These are phyloP conservation scores for Actias luna DNA, from an alignment of 2,888 invertebrate species.

Conservation along the genomic window DNA sequence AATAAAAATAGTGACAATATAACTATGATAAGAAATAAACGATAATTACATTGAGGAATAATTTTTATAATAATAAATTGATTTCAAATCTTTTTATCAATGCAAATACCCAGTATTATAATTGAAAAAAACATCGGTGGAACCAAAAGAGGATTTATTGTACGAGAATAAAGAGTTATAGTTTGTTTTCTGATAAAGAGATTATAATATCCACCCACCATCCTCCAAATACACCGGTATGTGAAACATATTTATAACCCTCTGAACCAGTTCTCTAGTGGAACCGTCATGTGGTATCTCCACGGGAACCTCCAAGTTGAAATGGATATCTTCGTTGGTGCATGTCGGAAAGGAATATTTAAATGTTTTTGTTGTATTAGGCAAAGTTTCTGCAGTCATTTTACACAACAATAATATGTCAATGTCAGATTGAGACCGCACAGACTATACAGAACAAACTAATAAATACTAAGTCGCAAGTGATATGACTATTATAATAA, in stretches of 20 bases:
- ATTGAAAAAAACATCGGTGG: too few relatives aligned
- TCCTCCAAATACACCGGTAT: constrained; percentile 86
- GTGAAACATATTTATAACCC: constrained; percentile 85
- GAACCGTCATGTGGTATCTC: constrained; percentile 83
- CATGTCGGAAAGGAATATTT: constrained; percentile 82
- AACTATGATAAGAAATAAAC: too few relatives aligned
- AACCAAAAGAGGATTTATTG: background rate
- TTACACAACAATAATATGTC: constrained; percentile 21
- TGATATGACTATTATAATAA: too few relatives aligned
- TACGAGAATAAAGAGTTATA: background rate
- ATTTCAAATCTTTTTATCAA: too few relatives aligned
- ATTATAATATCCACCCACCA: constrained; percentile 58
- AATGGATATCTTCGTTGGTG: constrained; percentile 76
- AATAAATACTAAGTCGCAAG: too few relatives aligned
- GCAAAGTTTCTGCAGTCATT: constrained; percentile 59
- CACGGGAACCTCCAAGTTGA: constrained; percentile 83
- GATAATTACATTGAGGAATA: too few relatives aligned
- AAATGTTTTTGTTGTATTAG: constrained; percentile 60
- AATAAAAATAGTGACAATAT: too few relatives aligned
- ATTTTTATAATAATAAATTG: too few relatives aligned
- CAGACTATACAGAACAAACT: too few relatives aligned
- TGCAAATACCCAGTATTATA: too few relatives aligned
- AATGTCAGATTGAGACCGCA: background rate
- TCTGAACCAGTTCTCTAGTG: constrained; percentile 84
- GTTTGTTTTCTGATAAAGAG: background rate